These are phyloP conservation scores for Metacarcinus magister DNA, from an alignment of 2,888 invertebrate genomes.

Conservation along the genomic window DNA sequence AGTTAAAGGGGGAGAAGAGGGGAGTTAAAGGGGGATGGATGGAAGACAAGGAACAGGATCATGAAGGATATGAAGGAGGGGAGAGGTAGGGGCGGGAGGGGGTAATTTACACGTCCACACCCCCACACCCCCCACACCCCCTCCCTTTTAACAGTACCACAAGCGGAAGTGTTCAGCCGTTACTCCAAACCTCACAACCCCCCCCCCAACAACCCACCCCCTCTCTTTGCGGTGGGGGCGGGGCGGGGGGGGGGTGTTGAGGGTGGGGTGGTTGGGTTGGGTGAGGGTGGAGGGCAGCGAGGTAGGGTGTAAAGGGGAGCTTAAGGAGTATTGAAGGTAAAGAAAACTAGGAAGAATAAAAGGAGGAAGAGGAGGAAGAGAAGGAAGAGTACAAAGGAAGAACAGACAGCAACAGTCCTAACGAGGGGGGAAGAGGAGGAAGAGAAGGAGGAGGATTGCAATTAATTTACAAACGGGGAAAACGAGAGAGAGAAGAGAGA, in stretches of 20 bases:
- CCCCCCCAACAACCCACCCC: neutral
- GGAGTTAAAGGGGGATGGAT: no score
- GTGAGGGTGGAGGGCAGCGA: neutral
- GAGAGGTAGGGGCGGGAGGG: neutral
- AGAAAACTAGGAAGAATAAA: no score
- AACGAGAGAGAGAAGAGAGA: no score
- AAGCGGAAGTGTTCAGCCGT: neutral
- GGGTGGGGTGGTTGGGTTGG: no score
- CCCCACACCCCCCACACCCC: neutral
- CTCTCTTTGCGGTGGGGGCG: neutral
- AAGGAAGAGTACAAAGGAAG: no score
- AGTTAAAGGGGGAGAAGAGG: no score
- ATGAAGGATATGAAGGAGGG: neutral
- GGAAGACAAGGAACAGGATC: neutral
- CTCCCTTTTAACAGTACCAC: slow-evolving; percentile 27
- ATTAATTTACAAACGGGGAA: no score
- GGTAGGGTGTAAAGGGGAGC: neutral
- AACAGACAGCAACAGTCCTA: no score
- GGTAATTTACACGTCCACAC: neutral
- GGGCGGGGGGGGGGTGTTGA: no score
- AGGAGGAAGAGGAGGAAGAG: no score
- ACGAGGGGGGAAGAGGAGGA: neutral
- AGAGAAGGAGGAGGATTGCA: neutral
- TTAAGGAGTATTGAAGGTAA: neutral
- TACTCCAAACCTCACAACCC: neutral